A percentile compares a stretch with the other conserved stretches of the same genome.
Evolutionary conservation across 1,140 invertebrate species (phyloP).

Genomic region (Nasonia vitripennis): DNA sequence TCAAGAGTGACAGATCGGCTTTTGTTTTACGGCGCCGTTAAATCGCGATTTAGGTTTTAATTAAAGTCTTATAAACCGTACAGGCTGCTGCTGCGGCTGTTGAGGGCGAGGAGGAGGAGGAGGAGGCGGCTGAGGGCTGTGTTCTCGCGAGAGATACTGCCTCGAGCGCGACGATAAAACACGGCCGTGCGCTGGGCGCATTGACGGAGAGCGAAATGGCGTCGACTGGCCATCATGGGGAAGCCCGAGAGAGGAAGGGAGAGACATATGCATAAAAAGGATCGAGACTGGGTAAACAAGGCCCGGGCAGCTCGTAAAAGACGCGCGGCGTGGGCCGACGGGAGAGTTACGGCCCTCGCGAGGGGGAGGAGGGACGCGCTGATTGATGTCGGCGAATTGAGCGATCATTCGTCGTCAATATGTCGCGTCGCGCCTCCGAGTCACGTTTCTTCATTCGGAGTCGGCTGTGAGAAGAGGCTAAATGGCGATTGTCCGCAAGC

Average conservation of each 20-base stretch:
- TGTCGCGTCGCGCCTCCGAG: not conserved
- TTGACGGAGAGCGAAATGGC: not conserved
- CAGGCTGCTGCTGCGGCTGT: slow-evolving; percentile 37
- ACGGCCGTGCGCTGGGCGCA: not conserved
- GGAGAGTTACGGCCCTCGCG: slow-evolving; percentile 59
- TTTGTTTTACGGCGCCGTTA: slow-evolving; percentile 67
- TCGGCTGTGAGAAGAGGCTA: not conserved
- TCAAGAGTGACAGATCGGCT: slow-evolving; percentile 58
- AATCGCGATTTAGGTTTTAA: slow-evolving; percentile 69
- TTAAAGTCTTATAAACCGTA: slow-evolving; percentile 60
- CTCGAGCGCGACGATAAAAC: not conserved
- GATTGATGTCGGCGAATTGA: slow-evolving; percentile 71
- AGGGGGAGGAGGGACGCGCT: slow-evolving; percentile 53
- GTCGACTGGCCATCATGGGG: not conserved
- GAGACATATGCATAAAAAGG: slow-evolving; percentile 14
- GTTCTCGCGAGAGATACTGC: slow-evolving; percentile 4
- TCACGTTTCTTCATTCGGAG: not conserved
- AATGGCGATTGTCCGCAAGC: not conserved
- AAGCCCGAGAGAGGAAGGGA: not conserved
- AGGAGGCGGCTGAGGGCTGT: not conserved
- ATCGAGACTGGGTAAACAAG: slow-evolving; percentile 59
- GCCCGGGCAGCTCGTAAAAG: slow-evolving; percentile 68
- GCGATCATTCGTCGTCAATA: slow-evolving; percentile 64
- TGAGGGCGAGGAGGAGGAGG: not conserved
- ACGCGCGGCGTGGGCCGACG: slow-evolving; percentile 40